These are phyloP conservation scores for Ennomos quercinarius DNA, from an alignment of 2,888 invertebrate genomes.

Conservation along the genomic window DNA sequence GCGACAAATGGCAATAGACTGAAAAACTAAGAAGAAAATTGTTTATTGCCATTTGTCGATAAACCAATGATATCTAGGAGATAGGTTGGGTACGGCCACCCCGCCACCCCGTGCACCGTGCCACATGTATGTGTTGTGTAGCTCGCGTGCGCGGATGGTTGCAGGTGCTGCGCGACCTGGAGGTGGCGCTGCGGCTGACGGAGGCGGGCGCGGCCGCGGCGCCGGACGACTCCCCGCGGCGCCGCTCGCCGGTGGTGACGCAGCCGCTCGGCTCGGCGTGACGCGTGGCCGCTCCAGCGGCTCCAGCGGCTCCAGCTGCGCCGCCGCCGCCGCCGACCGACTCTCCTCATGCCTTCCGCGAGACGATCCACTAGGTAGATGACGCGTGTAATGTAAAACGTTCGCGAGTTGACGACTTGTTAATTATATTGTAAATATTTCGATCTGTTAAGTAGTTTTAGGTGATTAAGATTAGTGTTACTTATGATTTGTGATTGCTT, in stretches of 20 bases:
- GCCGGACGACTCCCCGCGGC: conserved; percentile 78
- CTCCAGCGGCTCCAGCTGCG: conserved; percentile 17
- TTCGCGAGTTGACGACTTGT: conserved; percentile 67
- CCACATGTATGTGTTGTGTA: too few species aligned
- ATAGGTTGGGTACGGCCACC: too few species aligned
- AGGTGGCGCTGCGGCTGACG: conserved; percentile 90
- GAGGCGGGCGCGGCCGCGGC: conserved; percentile 67
- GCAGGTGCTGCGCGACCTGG: conserved; percentile 94
- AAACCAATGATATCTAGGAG: too few species aligned
- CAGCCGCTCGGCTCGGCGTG: conserved; percentile 76
- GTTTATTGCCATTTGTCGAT: too few species aligned
- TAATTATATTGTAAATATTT: conserved; percentile 83
- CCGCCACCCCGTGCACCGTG: too few species aligned
- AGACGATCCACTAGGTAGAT: conserved; percentile 42
- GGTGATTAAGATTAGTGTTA: conserved; percentile 81
- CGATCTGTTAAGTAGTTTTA: conserved; percentile 84
- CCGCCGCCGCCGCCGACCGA: conserved; percentile 9
- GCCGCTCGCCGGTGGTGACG: conserved; percentile 83
- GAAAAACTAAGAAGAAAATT: too few species aligned
- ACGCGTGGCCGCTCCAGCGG: conserved; percentile 68
- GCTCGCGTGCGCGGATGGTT: too few species aligned
- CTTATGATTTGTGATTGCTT: conserved; percentile 83
- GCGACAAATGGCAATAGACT: too few species aligned
- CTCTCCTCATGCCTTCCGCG: conserved; percentile 17
- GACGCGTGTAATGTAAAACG: conserved; percentile 44